Percentiles rank a stretch among this genome's conserved stretches.
Conservation (phyloP, 2,797 vertebrate genomes). For the Cheirogaleus major region DNA sequence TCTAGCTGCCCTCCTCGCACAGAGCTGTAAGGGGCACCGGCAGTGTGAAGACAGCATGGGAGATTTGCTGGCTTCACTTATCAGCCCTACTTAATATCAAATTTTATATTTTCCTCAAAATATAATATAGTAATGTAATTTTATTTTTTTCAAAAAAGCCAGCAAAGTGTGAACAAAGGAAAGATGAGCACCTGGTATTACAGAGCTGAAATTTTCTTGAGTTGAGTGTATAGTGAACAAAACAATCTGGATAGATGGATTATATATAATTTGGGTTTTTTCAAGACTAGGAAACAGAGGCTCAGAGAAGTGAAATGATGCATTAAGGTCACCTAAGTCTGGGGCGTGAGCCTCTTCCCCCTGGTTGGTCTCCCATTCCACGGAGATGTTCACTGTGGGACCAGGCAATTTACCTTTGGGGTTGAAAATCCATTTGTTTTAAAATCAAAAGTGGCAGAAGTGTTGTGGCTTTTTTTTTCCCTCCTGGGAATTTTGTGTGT, state of each 20-base stretch:
- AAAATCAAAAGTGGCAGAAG: background rate
- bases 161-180: background rate
- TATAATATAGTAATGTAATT: background rate
- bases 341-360: rapidly evolving
- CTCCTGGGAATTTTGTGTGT: background rate
- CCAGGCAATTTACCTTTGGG: too few relatives aligned
- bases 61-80: background rate
- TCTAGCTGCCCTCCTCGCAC: background rate
- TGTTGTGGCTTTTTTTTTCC: background rate
- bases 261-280: too few relatives aligned
- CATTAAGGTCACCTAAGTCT: background rate
- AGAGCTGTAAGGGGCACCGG: background rate
- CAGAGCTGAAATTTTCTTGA: background rate
- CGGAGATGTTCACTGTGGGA: background rate
- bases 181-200: background rate
- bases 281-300: background rate
- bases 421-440: background rate
- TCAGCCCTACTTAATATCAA: background rate
- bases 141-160: background rate
- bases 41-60: background rate
- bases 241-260: background rate
- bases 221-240: background rate
- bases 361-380: too few relatives aligned
- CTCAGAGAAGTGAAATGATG: background rate
- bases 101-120: background rate